Percentiles rank a stretch among this genome's conserved stretches.
Evolutionary conservation across 1,140 invertebrate genomes (phyloP).

Genomic region (Ganaspis sp.): DNA sequence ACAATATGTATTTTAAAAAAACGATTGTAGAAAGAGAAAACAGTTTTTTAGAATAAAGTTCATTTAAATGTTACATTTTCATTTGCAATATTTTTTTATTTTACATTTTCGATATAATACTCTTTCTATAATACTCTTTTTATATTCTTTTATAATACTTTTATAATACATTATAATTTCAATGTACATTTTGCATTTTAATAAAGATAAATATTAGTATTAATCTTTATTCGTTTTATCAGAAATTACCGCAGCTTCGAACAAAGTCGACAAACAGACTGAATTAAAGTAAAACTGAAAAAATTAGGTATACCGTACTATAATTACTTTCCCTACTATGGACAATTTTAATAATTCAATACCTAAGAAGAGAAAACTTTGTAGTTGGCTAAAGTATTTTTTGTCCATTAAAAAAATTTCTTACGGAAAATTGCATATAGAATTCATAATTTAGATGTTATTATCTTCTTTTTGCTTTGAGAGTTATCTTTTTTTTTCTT

Average conservation of each 20-base stretch:
- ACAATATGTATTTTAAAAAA: not conserved
- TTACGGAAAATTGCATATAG: not conserved
- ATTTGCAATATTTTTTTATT: too few species aligned
- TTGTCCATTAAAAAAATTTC: not conserved
- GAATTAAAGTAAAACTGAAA: not conserved
- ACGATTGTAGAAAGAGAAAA: too few species aligned
- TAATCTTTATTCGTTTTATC: not conserved
- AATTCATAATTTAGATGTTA: too few species aligned
- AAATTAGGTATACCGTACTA: not conserved
- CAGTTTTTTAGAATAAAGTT: not conserved
- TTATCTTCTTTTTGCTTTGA: too few species aligned
- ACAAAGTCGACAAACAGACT: not conserved
- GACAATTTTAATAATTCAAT: not conserved
- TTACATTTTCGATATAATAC: too few species aligned
- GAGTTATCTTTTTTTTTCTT: too few species aligned
- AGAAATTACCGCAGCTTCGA: too few species aligned
- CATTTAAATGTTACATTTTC: not conserved
- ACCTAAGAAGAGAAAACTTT: not conserved
- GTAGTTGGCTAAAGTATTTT: not conserved
- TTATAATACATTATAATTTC: not conserved
- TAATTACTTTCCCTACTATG: not conserved
- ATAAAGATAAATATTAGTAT: not conserved
- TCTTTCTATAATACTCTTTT: too few species aligned
- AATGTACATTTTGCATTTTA: too few species aligned
- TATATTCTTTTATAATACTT: not conserved